phyloP scores from a whole-genome alignment of 2,888 invertebrate species.

The Oscheius myriophilus region DNA sequence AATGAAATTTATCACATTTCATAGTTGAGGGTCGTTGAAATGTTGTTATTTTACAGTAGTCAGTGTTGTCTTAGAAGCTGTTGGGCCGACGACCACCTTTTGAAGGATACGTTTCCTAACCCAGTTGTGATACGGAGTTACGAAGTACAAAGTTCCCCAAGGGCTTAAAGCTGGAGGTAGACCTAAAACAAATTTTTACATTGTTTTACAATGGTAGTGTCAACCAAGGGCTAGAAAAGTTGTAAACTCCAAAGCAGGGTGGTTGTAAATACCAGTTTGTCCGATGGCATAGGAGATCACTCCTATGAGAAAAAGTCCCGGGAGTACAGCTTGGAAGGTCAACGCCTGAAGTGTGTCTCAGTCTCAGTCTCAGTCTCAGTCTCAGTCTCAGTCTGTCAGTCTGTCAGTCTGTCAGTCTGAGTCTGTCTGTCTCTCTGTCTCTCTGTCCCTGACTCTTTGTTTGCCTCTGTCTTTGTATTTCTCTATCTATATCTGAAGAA shows the following conservation, averaged over 20 bases:
- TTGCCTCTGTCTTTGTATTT: too few species aligned
- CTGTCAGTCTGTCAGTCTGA: too few species aligned
- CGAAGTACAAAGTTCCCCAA: slow-evolving; percentile 19
- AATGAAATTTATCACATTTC: too few species aligned
- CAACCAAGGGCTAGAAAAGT: slow-evolving; percentile 18
- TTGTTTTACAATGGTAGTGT: neutral
- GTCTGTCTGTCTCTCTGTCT: too few species aligned
- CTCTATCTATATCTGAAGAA: too few species aligned
- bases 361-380: too few species aligned
- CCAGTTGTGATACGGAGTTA: slow-evolving; percentile 20
- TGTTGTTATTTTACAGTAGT: too few species aligned
- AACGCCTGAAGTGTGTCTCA: too few species aligned
- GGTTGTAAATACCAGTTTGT: slow-evolving; percentile 33
- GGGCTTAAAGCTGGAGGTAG: slow-evolving; percentile 14
- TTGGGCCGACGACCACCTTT: slow-evolving; percentile 11
- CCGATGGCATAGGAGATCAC: slow-evolving; percentile 41
- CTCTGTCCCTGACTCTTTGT: too few species aligned
- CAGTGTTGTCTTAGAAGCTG: too few species aligned
- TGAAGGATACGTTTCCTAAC: neutral
- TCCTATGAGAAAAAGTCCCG: slow-evolving; percentile 37
- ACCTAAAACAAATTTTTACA: neutral
- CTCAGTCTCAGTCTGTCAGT: too few species aligned
- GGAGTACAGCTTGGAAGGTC: slow-evolving; percentile 16
- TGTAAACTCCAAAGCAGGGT: slow-evolving; percentile 9
- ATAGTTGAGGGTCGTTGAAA: too few species aligned